Percentiles rank a stretch among this genome's conserved stretches.
Conservation (phyloP, 2,113 vertebrate species). For the Bolborhynchus lineola region DNA sequence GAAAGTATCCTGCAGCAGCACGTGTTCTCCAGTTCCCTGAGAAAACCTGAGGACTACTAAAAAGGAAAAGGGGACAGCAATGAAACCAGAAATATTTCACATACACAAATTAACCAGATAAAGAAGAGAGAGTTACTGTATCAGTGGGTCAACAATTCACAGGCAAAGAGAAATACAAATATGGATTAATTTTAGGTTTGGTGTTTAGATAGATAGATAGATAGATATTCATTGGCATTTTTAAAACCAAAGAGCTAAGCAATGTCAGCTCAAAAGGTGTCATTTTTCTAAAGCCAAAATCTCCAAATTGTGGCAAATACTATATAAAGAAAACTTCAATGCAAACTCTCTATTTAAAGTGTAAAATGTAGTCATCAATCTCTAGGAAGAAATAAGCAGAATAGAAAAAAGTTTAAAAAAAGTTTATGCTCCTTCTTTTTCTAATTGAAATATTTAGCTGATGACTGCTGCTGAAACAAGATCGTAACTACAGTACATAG, state of each 20-base stretch:
- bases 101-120: not conserved
- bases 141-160: not conserved
- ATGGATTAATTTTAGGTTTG: not conserved
- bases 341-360: not conserved
- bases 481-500: not conserved
- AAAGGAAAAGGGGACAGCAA: not conserved
- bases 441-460: not conserved
- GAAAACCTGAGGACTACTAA: conserved; percentile 16
- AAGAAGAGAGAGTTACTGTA: not conserved
- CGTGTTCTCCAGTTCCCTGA: not conserved
- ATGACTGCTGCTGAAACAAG: not conserved
- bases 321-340: not conserved
- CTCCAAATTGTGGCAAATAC: not conserved
- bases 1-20: conserved; percentile 1
- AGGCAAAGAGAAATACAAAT: not conserved
- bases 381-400: not conserved
- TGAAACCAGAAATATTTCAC: not conserved
- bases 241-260: not conserved
- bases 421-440: not conserved
- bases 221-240: not conserved
- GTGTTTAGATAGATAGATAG: not conserved
- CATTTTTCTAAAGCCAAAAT: not conserved
- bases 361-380: not conserved
- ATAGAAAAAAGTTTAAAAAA: not conserved
- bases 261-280: not conserved